phyloP scores from a whole-genome alignment of 2,113 vertebrate genomes.

The Spermophilus dauricus region DNA sequence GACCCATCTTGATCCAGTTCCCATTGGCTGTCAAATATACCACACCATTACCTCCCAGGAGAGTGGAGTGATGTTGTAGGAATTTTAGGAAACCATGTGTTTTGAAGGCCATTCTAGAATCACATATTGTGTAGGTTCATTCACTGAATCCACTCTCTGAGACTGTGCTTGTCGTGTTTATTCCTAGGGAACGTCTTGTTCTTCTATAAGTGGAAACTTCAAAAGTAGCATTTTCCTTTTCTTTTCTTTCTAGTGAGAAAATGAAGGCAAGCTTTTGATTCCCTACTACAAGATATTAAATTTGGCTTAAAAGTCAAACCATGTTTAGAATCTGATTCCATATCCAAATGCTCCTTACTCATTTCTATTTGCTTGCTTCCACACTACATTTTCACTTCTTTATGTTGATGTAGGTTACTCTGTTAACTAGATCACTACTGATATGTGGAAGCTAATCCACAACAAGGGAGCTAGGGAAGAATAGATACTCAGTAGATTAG shows the following conservation, averaged over 20 bases:
- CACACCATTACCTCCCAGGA: neutral
- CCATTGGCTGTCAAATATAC: neutral
- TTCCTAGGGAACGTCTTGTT: neutral
- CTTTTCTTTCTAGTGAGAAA: neutral
- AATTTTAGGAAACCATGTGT: neutral
- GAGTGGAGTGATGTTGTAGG: neutral
- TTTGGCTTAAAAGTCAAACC: conserved; percentile 26
- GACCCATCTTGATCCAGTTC: neutral
- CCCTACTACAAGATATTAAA: neutral
- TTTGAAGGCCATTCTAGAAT: neutral
- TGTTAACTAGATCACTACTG: neutral
- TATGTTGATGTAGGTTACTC: neutral
- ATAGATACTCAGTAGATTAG: too few species aligned
- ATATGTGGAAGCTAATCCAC: too few species aligned
- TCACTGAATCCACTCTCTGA: neutral
- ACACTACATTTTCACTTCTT: neutral
- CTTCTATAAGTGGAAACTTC: neutral
- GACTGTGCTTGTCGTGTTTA: neutral
- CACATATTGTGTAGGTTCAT: neutral
- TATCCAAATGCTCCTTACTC: neutral
- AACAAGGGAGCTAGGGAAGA: too few species aligned
- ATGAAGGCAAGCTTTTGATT: conserved; percentile 1
- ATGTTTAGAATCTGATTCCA: conserved; percentile 33
- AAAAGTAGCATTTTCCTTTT: neutral
- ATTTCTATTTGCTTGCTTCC: neutral